A percentile compares a stretch with the other conserved stretches of the same genome.
These are phyloP conservation scores for Chelidonichthys spinosus DNA, from an alignment of 2,797 vertebrate species.

Conservation along the genomic window DNA sequence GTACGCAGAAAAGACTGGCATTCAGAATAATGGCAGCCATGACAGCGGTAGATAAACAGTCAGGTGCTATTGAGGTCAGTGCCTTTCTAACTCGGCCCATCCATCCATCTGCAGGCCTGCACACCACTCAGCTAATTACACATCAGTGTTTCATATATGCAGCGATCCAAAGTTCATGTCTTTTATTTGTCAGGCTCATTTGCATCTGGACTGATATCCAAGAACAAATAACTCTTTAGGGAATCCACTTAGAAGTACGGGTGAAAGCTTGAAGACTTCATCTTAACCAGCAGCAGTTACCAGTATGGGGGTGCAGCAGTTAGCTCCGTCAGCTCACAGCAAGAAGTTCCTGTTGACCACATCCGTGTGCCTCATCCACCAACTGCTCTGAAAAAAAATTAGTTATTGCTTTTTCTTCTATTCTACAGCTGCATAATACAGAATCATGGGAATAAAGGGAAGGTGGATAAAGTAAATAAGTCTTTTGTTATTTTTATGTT, in stretches of 20 bases:
- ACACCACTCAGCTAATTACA: conserved; percentile 65
- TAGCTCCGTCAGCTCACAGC: background rate
- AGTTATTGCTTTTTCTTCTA: background rate
- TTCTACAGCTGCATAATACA: background rate
- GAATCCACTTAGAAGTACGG: conserved; percentile 20
- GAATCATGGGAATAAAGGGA: too few relatives aligned
- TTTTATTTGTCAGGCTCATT: conserved; percentile 63
- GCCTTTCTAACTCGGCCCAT: conserved; percentile 49
- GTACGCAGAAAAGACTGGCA: conserved; percentile 42
- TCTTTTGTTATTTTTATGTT: background rate
- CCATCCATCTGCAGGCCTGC: conserved; percentile 42
- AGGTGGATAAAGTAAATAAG: too few relatives aligned
- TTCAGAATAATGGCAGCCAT: conserved; percentile 62
- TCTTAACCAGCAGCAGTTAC: conserved; percentile 24
- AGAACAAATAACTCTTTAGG: conserved; percentile 56
- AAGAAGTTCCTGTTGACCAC: background rate
- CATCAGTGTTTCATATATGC: conserved; percentile 57
- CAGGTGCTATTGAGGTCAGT: conserved; percentile 50
- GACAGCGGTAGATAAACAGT: conserved; percentile 66
- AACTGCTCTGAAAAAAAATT: background rate
- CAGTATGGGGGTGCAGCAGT: background rate
- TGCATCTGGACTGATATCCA: conserved; percentile 68
- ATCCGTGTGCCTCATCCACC: background rate
- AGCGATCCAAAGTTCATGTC: conserved; percentile 52
- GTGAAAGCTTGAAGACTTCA: conserved; percentile 25